These are phyloP conservation scores for Lucifuga dentata DNA, from an alignment of 2,113 vertebrate species.

Conservation along the genomic window DNA sequence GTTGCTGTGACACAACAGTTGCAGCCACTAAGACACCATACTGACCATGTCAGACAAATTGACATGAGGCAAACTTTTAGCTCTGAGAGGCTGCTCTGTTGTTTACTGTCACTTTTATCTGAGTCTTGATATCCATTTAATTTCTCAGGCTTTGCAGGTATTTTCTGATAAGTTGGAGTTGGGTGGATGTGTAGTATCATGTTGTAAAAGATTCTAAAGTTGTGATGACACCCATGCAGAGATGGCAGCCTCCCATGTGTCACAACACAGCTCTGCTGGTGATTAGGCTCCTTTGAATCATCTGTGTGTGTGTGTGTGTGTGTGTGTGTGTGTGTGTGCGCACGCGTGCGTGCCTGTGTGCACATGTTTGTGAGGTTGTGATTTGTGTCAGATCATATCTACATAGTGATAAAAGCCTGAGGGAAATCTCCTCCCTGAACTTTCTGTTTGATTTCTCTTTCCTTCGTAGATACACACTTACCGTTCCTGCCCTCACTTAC, in stretches of 20 bases:
- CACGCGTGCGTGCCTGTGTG: too few relatives aligned
- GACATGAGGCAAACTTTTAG: background rate
- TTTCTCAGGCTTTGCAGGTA: slow-evolving; percentile 23
- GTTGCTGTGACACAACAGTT: background rate
- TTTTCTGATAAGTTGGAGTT: slow-evolving; percentile 1
- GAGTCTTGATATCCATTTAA: background rate
- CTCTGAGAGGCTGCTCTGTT: background rate
- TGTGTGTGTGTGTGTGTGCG: too few relatives aligned
- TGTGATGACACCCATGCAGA: slow-evolving; percentile 67
- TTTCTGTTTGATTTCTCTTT: slow-evolving; percentile 3
- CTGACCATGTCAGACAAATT: background rate
- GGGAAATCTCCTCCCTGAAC: slow-evolving; percentile 7
- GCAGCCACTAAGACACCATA: background rate
- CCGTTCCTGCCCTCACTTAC: slow-evolving; percentile 7
- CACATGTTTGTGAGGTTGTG: too few relatives aligned
- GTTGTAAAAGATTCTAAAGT: slow-evolving; percentile 40
- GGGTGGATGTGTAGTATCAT: slow-evolving; percentile 25
- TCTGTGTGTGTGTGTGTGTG: slow-evolving; percentile 8
- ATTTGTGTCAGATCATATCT: slow-evolving; percentile 21
- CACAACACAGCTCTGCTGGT: slow-evolving; percentile 48
- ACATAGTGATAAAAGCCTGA: slow-evolving; percentile 11
- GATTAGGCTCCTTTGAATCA: slow-evolving; percentile 53
- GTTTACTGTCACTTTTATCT: slow-evolving; percentile 8
- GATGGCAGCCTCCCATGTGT: slow-evolving; percentile 55
- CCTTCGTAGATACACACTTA: background rate